These are phyloP conservation scores for Oreochromis spilurus DNA, from an alignment of 2,113 vertebrate genomes.

Conservation along the genomic window DNA sequence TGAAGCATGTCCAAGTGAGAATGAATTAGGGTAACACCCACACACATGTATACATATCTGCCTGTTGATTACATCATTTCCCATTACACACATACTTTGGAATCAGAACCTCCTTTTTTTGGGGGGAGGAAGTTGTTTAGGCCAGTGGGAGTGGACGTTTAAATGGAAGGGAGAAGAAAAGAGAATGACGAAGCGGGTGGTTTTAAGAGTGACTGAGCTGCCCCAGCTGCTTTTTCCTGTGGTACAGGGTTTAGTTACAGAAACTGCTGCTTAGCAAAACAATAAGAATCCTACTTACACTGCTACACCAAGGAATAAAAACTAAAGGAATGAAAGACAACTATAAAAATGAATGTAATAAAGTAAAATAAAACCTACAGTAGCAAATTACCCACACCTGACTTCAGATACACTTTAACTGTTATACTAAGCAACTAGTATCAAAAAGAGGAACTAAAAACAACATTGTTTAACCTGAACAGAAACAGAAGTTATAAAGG, in stretches of 20 bases:
- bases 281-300: neutral
- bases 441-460: neutral
- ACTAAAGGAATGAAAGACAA: neutral
- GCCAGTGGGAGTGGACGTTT: conserved; percentile 44
- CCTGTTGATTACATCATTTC: conserved; percentile 41
- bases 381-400: neutral
- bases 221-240: conserved; percentile 66
- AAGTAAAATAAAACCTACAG: neutral
- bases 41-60: neutral
- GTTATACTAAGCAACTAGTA: neutral
- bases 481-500: neutral
- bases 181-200: conserved; percentile 23
- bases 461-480: neutral
- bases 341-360: neutral
- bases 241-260: conserved; percentile 22
- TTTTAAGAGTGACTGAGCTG: conserved; percentile 37
- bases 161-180: conserved; percentile 26
- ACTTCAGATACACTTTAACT: neutral
- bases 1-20: neutral
- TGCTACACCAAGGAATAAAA: neutral
- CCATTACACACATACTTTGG: conserved; percentile 24
- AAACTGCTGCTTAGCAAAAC: neutral
- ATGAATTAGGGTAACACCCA: neutral
- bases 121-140: conserved; percentile 31
- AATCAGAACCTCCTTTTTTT: neutral